Evolutionary conservation across 2,113 vertebrate species (phyloP).

Genomic region (Phodopus roborovskii): DNA sequence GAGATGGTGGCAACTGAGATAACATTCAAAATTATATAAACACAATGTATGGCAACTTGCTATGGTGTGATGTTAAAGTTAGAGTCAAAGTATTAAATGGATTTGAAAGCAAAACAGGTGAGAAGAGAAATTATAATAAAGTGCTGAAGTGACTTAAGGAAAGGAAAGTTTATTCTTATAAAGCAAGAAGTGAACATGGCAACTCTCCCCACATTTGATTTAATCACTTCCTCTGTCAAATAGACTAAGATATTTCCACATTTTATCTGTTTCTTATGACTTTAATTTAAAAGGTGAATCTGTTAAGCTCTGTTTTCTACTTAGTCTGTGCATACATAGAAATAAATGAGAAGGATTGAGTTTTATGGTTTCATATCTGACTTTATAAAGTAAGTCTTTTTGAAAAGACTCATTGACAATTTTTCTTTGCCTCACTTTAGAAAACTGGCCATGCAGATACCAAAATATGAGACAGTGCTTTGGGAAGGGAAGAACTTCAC

Average conservation of each 20-base stretch:
- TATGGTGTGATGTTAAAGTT: not conserved
- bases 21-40: not conserved
- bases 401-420: not conserved
- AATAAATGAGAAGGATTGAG: not conserved
- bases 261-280: not conserved
- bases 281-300: not conserved
- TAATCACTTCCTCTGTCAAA: not conserved
- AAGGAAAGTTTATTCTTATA: not conserved
- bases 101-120: not conserved
- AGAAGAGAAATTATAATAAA: not conserved
- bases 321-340: not conserved
- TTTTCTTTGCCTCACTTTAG: not conserved
- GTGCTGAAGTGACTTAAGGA: not conserved
- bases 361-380: not conserved
- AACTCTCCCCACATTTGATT: not conserved
- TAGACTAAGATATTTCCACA: not conserved
- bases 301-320: not conserved
- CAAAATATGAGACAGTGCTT: not conserved
- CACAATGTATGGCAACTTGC: not conserved
- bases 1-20: not conserved
- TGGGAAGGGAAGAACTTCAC: not conserved
- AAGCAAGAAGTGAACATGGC: not conserved
- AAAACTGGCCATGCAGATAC: not conserved
- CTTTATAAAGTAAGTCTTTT: slow-evolving; percentile 1
- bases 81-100: not conserved